phyloP scores from a whole-genome alignment of 2,113 vertebrate species.

The Chlamydotis undulata region DNA sequence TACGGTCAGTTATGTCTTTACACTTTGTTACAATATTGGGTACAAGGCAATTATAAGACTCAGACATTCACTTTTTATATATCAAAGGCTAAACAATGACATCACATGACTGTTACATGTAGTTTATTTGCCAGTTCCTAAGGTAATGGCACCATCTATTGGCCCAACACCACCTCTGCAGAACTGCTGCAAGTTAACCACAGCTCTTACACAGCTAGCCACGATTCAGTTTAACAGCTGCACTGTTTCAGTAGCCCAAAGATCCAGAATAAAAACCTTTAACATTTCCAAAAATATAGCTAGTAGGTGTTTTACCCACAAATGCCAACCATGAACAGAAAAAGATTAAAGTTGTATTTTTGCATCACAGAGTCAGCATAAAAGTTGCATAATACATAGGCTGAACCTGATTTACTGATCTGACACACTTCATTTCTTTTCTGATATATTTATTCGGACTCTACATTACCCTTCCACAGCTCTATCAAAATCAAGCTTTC shows the following conservation, averaged over 20 bases:
- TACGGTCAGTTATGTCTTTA: not conserved
- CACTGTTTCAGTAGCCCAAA: not conserved
- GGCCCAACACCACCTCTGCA: slow-evolving; percentile 53
- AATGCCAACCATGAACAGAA: not conserved
- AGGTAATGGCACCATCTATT: slow-evolving; percentile 71
- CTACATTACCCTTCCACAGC: not conserved
- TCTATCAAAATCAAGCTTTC: not conserved
- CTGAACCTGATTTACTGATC: not conserved
- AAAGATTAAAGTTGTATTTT: not conserved
- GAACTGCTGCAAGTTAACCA: not conserved
- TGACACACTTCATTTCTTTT: not conserved
- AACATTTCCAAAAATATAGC: not conserved
- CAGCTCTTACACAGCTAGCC: not conserved
- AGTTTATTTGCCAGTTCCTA: slow-evolving; percentile 2
- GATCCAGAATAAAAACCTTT: not conserved
- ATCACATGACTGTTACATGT: not conserved
- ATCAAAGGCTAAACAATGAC: slow-evolving; percentile 24
- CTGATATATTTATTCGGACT: not conserved
- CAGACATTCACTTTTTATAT: not conserved
- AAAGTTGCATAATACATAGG: not conserved
- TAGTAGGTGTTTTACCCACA: not conserved
- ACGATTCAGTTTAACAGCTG: not conserved
- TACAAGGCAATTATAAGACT: not conserved
- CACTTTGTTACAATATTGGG: not conserved
- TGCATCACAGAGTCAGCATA: not conserved